phyloP scores from a whole-genome alignment of 30 jellyfish, hydroid and myxozoan species.

The Cassiopea andromeda region DNA sequence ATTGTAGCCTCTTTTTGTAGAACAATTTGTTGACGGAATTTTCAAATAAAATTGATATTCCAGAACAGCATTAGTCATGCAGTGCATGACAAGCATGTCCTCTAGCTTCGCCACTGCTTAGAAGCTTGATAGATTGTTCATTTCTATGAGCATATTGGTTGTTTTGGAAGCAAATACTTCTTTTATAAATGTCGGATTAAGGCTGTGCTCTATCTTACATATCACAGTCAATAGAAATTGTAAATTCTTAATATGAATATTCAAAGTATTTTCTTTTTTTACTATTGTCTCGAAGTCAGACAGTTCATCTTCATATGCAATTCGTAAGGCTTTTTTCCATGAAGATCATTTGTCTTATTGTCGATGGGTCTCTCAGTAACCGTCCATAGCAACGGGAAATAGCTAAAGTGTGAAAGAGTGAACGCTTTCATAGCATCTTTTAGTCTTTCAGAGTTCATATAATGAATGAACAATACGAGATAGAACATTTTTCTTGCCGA shows the following conservation, averaged over 20 bases:
- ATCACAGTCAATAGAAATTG: background rate
- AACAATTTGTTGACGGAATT: no score
- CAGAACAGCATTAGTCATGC: no score
- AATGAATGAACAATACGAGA: background rate
- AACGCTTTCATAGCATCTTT: background rate
- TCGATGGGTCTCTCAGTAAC: background rate
- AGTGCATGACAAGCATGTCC: no score
- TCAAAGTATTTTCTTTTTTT: background rate
- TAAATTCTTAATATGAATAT: background rate
- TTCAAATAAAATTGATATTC: no score
- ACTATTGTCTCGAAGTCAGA: background rate
- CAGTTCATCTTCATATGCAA: background rate
- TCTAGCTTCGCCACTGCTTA: no score
- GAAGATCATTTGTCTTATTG: background rate
- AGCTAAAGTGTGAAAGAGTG: background rate
- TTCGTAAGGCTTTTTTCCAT: background rate
- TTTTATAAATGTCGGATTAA: background rate
- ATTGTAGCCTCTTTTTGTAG: no score
- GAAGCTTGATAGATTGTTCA: no score
- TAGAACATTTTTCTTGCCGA: background rate
- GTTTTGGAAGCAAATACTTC: background rate
- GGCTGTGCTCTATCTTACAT: background rate
- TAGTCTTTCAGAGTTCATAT: background rate
- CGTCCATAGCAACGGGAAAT: background rate
- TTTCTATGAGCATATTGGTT: no score